Base-by-base conservation (phyloP, 2,888 invertebrate genomes). In the Aphelenchoides bicaudatus region DNA sequence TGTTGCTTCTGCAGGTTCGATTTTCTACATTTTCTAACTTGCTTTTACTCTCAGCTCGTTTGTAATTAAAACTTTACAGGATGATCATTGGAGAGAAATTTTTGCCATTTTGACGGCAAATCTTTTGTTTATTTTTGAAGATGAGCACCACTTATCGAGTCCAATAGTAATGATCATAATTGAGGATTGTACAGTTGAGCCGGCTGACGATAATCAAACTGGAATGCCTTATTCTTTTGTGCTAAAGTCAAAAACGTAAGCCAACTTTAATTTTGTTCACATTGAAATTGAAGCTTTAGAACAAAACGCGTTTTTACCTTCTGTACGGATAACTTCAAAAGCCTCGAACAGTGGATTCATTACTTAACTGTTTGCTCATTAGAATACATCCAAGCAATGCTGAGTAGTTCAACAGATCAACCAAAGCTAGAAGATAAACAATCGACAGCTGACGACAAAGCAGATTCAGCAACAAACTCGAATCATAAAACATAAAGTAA, bases 131-230 rank as follows among this genome's bases (percentile, higher is more conserved):
- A 58, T 78, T 19, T 76, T 71, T 58, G 70, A 69, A 46, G 64
- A 66, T 23, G 68, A 63, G 21, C 48, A 54, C 8, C 66, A 72
- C 23, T 64, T 70, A 2, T 43, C 50, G 38, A 21, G 27, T 21
- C 77, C 77, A 13, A 65, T 70, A 48, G 59, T 74, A 19, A 61
- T 77, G 23, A 63, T 78, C 5, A 71, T 77, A 39, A 65, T 77
- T n/a, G 77, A 77, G 43, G 77, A 77, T 55, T 77, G 75, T 55
- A 67, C 71, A 49, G 71, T 78, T 16, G 77, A 77, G 47, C 61
- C 74, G 28, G 68, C 74, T n/a, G 77, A 77, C 56, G 77, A 77
- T 59, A 77, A 77, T 56, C 58, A 62, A 31, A 70, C 74, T 39
- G 77, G 77, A 25, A 72, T 69, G 59, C 71, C 70, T 28, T 73